Base-by-base conservation (phyloP, 1,140 invertebrate species). In the Papilio xuthus region DNA sequence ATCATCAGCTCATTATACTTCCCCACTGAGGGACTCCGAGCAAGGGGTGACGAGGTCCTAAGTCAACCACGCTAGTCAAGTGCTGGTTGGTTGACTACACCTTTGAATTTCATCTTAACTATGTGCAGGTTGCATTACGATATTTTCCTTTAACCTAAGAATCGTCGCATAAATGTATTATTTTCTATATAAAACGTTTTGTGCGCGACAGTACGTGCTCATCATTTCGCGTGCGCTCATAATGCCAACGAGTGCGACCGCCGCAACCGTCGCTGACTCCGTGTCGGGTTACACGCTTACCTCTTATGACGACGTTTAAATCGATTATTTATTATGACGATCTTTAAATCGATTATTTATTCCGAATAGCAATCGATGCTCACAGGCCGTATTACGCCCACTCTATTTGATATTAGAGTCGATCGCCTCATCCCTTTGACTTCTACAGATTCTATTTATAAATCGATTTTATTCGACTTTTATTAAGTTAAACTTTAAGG, bases 271-370 rank as follows among this genome's bases (percentile, higher is more conserved):
- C 53, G 82, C 82, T 82, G 85, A 84, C 83, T 82, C 82, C 83
- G 83, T 86, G 82, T 92, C 84, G 50, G 80, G 86, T 90, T 92
- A 90, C 88, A 73, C 67, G 41, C 77, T 79, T 80, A 83, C 79
- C 79, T 75, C 79, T 81, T 84, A 85, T 83, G 83, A 85, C 81
- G 71, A 82, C 76, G 81, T 83, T 88, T 88, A 89, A 90, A 90
- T 91, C 87, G 88, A 87, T 88, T 88, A 91, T 91, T 90, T 91
- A 91, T 91, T 84, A 63, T 83, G 80, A 84, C 80, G 80, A 79
- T 80, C 47, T 28, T 88, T 88, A 89, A 90, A 90, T 92, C 88
- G 88, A 87, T 88, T 88, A 92, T 92, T 92, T 92, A 92, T 92
- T 84, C 87, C 78, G 75, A 84, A 85, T 79, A 63, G 81, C 80